Base-by-base conservation (phyloP, 2,888 invertebrate genomes). In the Tipula unca region DNA sequence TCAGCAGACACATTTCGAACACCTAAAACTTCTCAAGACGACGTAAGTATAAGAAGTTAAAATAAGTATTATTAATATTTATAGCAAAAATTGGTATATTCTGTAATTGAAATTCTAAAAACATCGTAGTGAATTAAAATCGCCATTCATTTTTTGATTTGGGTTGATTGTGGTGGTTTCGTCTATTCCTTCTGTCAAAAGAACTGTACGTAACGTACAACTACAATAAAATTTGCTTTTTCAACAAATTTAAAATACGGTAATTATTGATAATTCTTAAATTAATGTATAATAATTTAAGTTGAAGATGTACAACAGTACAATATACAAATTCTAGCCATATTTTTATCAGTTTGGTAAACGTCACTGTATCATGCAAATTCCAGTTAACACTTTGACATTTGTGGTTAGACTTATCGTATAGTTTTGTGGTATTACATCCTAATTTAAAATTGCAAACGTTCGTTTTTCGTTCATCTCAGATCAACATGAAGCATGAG, bases 21-120 rank as follows among this genome's bases (percentile, higher is more conserved):
- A 85, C 48, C 85, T 32, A 85, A 85, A 85, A 85, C 48, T 85
- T 48, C 48, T 48, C 85, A 85, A 48, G 85, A 85, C 29, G 85
- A 85, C 32, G 85, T 85, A 85, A 85, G 54, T 54, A n/a, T 36
- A 85, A 6, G 3, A 10, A 25, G 39, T 17, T 42, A 20, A 10
- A 39, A 2, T 14, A 32, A 29, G 32, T 84, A 10, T 84, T 20
- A 14, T 17, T 36, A 84, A 32, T 32, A 32, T 32, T 6, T 32
- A 35, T 84, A 84, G 3, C 32, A 17, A 3, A 20, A 10, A 25
- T n/a, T 69, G 3, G 20, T 25, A 48, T 4, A 69, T 25, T 25
- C 25, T 69, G 69, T 8, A 25, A 25, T 69, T 25, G n/a, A 69
- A 69, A 69, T 17, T 48, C 6, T 32, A 25, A 10, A 69, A 10